Evolutionary conservation across 2,113 vertebrate species (phyloP), one percentile per base, ranked within the genome.

Genomic region (Struthio camelus): DNA sequence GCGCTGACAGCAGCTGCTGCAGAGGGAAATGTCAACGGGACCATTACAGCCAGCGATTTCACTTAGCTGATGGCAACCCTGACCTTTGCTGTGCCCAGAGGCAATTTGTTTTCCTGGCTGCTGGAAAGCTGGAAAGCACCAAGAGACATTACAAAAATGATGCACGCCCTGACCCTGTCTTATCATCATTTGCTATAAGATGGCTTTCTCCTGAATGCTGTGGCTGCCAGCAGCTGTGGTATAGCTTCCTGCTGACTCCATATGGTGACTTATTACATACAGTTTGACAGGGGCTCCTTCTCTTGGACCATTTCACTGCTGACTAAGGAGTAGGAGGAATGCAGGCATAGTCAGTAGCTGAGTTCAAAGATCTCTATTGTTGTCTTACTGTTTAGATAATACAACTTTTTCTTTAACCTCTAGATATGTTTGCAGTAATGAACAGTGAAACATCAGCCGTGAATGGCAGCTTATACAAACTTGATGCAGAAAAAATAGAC

Each of bases 21-120:
- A 36, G 65, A 83, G 72, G 80, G 53, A 96, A 96, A 95, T 95
- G 95, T 89, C 36, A 22, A 88, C 5, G 6, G 66, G 28, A 24
- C 85, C 64, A 87, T 89, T 84, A 95, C 70, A 0, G 2, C 58
- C 85, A 93, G 89, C 2, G 2, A 92, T 91, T 71, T 73, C 2
- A 0, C 85, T 80, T 77, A 94, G 91, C 95, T 97, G 87, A 95
- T 93, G 91, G 96, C 95, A 94, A 5, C 44, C 64, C 84, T 95
- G 93, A 95, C 93, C 97, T 97, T 95, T 96, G 48, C 94, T 70
- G 79, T 59, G 76, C 86, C 93, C 25, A 30, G 73, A 77, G 36
- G 88, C 85, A 95, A 96, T 97, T 96, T 97, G 96, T 95, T 97
- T 96, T 94, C 81, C 83, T 80, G 85, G 53, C 86, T 87, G 88